Evolutionary conservation across 2,888 invertebrate species (phyloP), one percentile per base, ranked within the genome.

Genomic region (Amblyjoppa proteus): DNA sequence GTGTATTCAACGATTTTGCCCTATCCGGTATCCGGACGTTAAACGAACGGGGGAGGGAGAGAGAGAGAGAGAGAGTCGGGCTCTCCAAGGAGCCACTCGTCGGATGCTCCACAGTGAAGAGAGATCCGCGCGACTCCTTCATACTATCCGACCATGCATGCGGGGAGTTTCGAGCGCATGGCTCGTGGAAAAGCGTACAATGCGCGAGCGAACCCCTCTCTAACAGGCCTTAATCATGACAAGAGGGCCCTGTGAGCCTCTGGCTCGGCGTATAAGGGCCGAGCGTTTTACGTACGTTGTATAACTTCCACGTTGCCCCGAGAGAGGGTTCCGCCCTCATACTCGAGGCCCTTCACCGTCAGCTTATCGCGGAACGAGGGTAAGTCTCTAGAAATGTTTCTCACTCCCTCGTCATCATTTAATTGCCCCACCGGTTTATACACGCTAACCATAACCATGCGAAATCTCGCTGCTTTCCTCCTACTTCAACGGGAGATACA

Each of bases 141-240:
- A 51, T 84, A 75, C 74, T 38, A 66, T 68, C 56, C 81, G 45
- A 13, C 6, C 28, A 45, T 78, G 56, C 77, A 74, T 74, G 79
- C 74, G 38, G 61, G 41, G 74, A 83, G 78, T 69, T 74, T 74
- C 61, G 51, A 58, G 64, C 16, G 61, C 68, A 51, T 51, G 34
- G 64, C 51, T 79, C n/a, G 31, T 56, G 88, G 86, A 76, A 84
- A 82, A 81, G 87, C 82, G 87, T 87, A 90, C 91, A 90, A 91
- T 91, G 87, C 90, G 89, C 89, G 88, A 90, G 90, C 45, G 16
- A 49, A 91, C 91, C 89, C n/a, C 64, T 31, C 64, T 88, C 90
- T 92, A 92, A 92, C 91, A 90, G 90, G 91, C 90, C 91, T 92
- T 92, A 92, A 92, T 92, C 91, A 90, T 90, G 88, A 90, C 91